phyloP scores from a whole-genome alignment of 1,140 invertebrate species.

The Gyrodactylus bullatarudis region DNA sequence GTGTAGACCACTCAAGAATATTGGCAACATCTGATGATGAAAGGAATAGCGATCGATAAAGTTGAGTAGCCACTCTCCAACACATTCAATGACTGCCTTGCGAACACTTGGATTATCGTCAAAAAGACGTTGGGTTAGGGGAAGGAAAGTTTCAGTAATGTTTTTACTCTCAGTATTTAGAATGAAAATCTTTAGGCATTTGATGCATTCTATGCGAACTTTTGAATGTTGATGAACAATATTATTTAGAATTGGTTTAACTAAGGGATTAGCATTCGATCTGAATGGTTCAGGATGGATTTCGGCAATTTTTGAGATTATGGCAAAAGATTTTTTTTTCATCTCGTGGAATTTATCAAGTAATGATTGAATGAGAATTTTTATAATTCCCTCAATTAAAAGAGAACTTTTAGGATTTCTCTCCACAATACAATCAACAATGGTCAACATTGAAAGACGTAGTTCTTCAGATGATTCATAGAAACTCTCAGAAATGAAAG shows the following conservation, averaged over 20 bases:
- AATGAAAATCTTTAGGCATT: not conserved
- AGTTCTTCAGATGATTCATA: not conserved
- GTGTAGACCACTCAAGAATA: not conserved
- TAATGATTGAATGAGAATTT: not conserved
- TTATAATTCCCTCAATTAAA: not conserved
- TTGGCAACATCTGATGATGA: not conserved
- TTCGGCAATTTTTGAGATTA: not conserved
- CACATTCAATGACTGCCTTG: not conserved
- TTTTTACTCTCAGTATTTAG: not conserved
- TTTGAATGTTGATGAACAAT: constrained; percentile 4
- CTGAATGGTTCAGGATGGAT: not conserved
- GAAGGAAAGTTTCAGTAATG: not conserved
- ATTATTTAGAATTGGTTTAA: not conserved
- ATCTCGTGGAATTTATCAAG: not conserved
- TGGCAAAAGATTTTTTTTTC: not conserved
- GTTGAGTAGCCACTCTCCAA: not conserved
- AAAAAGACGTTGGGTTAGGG: not conserved
- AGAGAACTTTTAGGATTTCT: not conserved
- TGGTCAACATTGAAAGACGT: not conserved
- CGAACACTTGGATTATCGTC: not conserved
- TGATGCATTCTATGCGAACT: not conserved
- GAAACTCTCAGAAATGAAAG: not conserved
- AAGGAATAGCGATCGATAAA: not conserved
- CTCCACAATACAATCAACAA: not conserved
- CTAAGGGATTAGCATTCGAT: not conserved